A percentile compares a stretch with the other conserved stretches of the same genome.
phyloP scores from a whole-genome alignment of 2,888 invertebrate genomes.

The Nymphalis urticae region DNA sequence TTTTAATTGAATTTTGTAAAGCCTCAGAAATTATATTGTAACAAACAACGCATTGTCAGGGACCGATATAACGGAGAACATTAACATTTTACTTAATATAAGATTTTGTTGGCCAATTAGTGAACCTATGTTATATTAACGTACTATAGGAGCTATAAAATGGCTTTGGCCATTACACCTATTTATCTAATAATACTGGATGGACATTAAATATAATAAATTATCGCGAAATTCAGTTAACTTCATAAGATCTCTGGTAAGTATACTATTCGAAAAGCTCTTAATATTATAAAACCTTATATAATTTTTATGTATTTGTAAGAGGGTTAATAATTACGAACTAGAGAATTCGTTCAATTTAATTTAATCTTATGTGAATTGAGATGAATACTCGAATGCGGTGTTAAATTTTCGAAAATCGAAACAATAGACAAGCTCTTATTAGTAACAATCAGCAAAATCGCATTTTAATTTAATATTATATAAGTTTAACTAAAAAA shows the following conservation, averaged over 20 bases:
- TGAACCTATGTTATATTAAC: conserved; percentile 63
- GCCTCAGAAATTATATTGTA: not conserved
- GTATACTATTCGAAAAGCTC: conserved; percentile 79
- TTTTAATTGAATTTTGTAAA: not conserved
- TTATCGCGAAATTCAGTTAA: conserved; percentile 75
- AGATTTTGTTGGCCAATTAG: conserved; percentile 53
- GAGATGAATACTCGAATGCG: conserved; percentile 40
- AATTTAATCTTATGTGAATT: conserved; percentile 58
- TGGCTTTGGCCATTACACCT: conserved; percentile 65
- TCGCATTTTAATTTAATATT: conserved; percentile 6
- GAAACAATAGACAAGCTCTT: conserved; percentile 32
- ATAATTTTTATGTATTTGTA: conserved; percentile 59
- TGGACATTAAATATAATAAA: conserved; percentile 77
- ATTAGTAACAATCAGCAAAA: conserved; percentile 20
- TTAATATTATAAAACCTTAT: conserved; percentile 73
- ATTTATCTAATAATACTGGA: conserved; percentile 80
- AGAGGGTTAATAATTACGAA: conserved; percentile 66
- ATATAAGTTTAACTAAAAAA: not conserved
- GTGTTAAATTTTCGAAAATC: conserved; percentile 21
- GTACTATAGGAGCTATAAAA: conserved; percentile 70
- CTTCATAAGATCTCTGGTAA: conserved; percentile 78
- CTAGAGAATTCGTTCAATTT: conserved; percentile 55
- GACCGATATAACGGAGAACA: conserved; percentile 23
- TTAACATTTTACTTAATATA: conserved; percentile 32
- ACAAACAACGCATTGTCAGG: conserved; percentile 13